Conservation (phyloP, 2,888 invertebrate species). For the Hyalella azteca region DNA sequence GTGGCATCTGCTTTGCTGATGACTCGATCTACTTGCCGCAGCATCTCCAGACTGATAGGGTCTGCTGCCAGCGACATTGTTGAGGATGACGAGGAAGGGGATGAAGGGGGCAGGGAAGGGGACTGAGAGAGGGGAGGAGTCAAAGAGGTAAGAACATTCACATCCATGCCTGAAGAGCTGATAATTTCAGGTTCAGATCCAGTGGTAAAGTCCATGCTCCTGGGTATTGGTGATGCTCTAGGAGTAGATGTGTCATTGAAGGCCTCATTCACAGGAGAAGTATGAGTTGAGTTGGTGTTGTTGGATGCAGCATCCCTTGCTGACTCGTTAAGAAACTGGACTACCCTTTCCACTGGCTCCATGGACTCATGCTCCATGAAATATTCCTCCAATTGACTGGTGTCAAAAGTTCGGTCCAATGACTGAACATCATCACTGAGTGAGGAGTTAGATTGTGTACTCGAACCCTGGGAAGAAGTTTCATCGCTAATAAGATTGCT, state of each 20-base stretch:
- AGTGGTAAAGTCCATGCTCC: not conserved
- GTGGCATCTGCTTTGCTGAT: not conserved
- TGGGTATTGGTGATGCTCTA: not conserved
- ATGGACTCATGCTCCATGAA: slow-evolving; percentile 19
- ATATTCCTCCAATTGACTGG: not conserved
- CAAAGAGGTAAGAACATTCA: too few species aligned
- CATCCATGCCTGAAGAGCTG: too few species aligned
- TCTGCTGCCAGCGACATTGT: slow-evolving; percentile 1
- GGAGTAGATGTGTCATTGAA: slow-evolving; percentile 21
- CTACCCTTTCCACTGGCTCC: not conserved
- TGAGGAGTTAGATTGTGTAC: not conserved
- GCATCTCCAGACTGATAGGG: not conserved
- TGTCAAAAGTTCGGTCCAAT: not conserved
- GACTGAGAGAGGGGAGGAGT: not conserved
- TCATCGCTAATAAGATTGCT: not conserved
- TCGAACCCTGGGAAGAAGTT: not conserved
- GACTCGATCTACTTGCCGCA: not conserved
- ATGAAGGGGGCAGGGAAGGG: not conserved
- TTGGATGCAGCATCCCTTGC: not conserved
- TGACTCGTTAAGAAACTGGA: not conserved
- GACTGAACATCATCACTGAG: not conserved
- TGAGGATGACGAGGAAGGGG: not conserved
- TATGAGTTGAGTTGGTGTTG: not conserved
- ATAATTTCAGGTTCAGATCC: not conserved
- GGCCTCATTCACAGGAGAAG: not conserved